Base-by-base conservation (phyloP, 2,797 vertebrate species). In the Nyctibius grandis region DNA sequence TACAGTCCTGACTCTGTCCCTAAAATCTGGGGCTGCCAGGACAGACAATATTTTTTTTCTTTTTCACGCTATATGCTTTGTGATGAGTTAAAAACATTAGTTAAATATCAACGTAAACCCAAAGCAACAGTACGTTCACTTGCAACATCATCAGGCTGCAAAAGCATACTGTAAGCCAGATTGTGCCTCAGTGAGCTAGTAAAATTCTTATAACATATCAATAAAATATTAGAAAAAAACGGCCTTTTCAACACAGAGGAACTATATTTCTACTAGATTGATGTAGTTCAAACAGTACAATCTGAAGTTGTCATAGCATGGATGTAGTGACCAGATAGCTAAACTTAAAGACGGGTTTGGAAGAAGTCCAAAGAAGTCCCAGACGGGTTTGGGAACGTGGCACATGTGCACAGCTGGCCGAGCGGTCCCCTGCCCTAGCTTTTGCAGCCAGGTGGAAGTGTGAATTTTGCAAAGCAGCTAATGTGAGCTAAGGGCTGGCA, bases 371-470 rank as follows among this genome's bases (percentile, higher is more conserved):
- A n/a, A n/a, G n/a, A n/a, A n/a, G n/a, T n/a, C n/a, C n/a, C n/a
- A n/a, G n/a, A n/a, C n/a, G n/a, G n/a, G n/a, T n/a, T n/a, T n/a
- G 44, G 60, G 21, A 29, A 22, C 0, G 0, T 15, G 18, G 23
- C 53, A 63, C 45, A 26, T 1, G 5, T 1, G 2, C 38, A 44
- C 21, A 33, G n/a, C 34, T 0, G 1, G 38, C 28, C 0, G 0
- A 57, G 26, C 5, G 1, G 1, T 31, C 13, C 15, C 33, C 22
- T 82, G 36, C 28, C 65, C 45, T 34, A 18, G 12, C 10, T 64
- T 72, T 36, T 72, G 42, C 54, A 68, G 38, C 0, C 4, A 13
- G 5, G 11, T 45, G 44, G 44, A 61, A 64, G 45, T 5, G 9
- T 36, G 67, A 72, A n/a, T 79, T 85, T 68, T 83, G 44, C 10